These are phyloP conservation scores for Dendrolimus pini DNA, from an alignment of 2,888 invertebrate species.

Conservation along the genomic window DNA sequence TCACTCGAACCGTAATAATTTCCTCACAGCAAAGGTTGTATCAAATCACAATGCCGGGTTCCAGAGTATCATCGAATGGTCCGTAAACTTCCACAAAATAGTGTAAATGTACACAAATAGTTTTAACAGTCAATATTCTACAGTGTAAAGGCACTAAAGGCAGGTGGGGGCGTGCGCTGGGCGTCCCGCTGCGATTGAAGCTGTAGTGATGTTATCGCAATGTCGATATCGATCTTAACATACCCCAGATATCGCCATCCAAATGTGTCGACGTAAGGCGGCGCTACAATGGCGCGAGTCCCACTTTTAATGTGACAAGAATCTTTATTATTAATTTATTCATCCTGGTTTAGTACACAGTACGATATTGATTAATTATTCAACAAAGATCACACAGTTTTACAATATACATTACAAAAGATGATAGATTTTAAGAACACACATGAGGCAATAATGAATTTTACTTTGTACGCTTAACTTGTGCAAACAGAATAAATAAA, in stretches of 20 bases:
- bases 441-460: background rate
- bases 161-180: slow-evolving; percentile 21
- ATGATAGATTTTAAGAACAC: background rate
- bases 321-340: background rate
- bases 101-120: background rate
- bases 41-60: background rate
- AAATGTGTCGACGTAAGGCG: background rate
- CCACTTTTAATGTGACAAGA: background rate
- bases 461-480: background rate
- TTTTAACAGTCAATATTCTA: slow-evolving; percentile 11
- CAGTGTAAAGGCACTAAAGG: slow-evolving; percentile 14
- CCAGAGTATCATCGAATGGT: background rate
- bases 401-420: too few species aligned
- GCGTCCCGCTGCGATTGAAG: slow-evolving; percentile 30
- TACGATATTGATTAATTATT: too few species aligned
- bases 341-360: too few species aligned
- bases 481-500: too few species aligned
- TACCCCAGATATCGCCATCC: background rate
- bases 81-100: background rate
- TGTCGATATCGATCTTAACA: background rate
- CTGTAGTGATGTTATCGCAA: background rate
- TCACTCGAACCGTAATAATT: too few species aligned
- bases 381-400: too few species aligned
- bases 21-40: background rate
- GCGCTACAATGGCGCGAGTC: background rate